Base-by-base conservation (phyloP, 2,797 vertebrate species). In the Cryptoprocta ferox region DNA sequence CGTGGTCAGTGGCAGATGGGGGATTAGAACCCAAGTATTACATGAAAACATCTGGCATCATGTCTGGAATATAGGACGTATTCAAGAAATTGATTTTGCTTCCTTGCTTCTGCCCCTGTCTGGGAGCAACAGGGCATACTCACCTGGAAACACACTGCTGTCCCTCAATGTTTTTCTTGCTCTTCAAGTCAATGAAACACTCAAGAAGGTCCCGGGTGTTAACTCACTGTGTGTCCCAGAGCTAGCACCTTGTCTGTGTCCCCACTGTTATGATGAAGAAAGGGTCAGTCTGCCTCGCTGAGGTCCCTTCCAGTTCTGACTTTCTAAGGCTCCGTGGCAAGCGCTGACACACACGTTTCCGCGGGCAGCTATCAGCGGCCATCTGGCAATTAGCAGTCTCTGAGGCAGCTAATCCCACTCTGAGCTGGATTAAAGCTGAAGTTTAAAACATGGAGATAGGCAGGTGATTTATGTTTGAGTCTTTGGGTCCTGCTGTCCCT, bases 341-440 rank as follows among this genome's bases (percentile, higher is more conserved):
- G 80, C 93, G 96, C 92, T 96, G 97, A 97, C 97, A 96, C 95
- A 80, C 91, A 92, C 45, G 0, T 80, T 95, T 97, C 98, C 83
- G 75, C 71, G 30, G 96, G 92, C 66, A 50, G 96, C 84, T 97
- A 98, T 98, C 98, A 97, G 97, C 68, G 79, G 97, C 98, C 97
- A 98, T 98, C 98, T 98, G 98, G 97, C 98, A 98, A 98, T 98
- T 98, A 98, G 96, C 98, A 97, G 95, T 97, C 98, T 98, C 97
- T 0, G 3, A 98, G 95, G 97, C 97, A 97, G 97, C 95, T 98
- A 98, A 94, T 98, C 90, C 97, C 98, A 97, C 95, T 98, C 97
- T 97, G 97, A 98, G 95, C 93, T 98, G 98, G 98, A 98, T 98
- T 98, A 98, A 97, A 97, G 97, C 90, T 96, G 97, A 98, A 98